Evolutionary conservation across 92 coral and sea anemone genomes (phyloP).

Genomic region (Umimayanthus chanpuru): DNA sequence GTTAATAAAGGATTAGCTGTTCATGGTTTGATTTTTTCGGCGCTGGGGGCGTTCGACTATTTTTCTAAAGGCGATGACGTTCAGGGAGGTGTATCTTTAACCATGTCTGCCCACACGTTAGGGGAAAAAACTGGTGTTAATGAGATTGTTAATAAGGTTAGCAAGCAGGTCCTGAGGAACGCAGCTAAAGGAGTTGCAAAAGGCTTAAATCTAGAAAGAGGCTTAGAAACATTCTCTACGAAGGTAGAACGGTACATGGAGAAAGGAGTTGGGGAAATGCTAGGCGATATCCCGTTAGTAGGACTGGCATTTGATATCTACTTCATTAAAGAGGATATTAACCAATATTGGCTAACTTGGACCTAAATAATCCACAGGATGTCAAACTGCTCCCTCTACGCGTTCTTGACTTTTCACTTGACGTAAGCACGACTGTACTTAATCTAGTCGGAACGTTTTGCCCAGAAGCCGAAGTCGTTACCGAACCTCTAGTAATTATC

Average conservation of each 20-base stretch:
- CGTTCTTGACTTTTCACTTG: constrained; percentile 59
- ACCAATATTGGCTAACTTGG: constrained; percentile 48
- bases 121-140: constrained; percentile 64
- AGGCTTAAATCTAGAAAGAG: constrained; percentile 45
- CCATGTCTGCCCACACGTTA: constrained; percentile 57
- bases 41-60: constrained; percentile 49
- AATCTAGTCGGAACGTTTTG: constrained; percentile 64
- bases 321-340: constrained; percentile 41
- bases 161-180: constrained; percentile 29
- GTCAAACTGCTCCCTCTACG: constrained; percentile 55
- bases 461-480: constrained; percentile 59
- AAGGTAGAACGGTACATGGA: constrained; percentile 59
- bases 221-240: constrained; percentile 34
- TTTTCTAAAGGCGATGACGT: constrained; percentile 14
- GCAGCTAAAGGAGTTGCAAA: constrained; percentile 44
- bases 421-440: constrained; percentile 56
- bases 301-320: constrained; percentile 56
- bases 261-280: constrained; percentile 59
- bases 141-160: constrained; percentile 55
- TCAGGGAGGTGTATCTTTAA: constrained; percentile 46
- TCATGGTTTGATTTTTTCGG: constrained; percentile 50
- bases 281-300: constrained; percentile 63
- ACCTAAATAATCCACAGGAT: constrained; percentile 56
- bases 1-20: constrained; percentile 33
- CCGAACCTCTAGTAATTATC: constrained; percentile 42